Percentiles rank a stretch among this genome's conserved stretches.
phyloP scores from a whole-genome alignment of 2,797 vertebrate species.

The Erpetoichthys calabaricus region DNA sequence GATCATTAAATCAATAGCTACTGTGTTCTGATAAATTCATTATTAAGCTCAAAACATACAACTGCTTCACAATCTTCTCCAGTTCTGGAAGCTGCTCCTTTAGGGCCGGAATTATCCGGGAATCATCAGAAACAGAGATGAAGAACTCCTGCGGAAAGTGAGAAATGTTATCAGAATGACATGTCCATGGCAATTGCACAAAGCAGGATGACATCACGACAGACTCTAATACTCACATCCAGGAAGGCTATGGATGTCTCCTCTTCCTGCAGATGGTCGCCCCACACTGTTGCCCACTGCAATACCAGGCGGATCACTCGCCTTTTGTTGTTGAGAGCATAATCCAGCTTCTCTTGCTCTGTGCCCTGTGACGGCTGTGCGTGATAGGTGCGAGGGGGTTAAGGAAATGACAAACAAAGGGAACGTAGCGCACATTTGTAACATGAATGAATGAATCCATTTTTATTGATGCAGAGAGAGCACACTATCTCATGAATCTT shows the following conservation, averaged over 20 bases:
- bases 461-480: too few species aligned
- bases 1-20: too few species aligned
- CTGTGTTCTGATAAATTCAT: too few species aligned
- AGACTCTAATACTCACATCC: conserved; percentile 50
- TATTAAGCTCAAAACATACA: conserved; percentile 47
- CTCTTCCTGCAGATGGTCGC: conserved; percentile 78
- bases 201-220: too few species aligned
- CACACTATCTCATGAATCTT: too few species aligned
- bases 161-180: background rate
- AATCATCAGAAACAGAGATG: conserved; percentile 77
- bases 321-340: conserved; percentile 82
- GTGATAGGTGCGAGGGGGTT: conserved; percentile 73
- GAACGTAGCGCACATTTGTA: too few species aligned
- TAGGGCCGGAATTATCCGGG: conserved; percentile 62
- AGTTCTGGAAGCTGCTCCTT: conserved; percentile 77
- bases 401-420: conserved; percentile 46
- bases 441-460: too few species aligned
- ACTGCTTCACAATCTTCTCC: conserved; percentile 72
- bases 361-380: conserved; percentile 84
- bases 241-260: conserved; percentile 70
- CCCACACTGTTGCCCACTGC: conserved; percentile 71
- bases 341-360: conserved; percentile 88
- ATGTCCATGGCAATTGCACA: too few species aligned
- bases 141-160: conserved; percentile 75
- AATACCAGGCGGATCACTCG: conserved; percentile 78